phyloP scores from a whole-genome alignment of 2,888 invertebrate species.

The Dyspetes luteomarginatus region DNA sequence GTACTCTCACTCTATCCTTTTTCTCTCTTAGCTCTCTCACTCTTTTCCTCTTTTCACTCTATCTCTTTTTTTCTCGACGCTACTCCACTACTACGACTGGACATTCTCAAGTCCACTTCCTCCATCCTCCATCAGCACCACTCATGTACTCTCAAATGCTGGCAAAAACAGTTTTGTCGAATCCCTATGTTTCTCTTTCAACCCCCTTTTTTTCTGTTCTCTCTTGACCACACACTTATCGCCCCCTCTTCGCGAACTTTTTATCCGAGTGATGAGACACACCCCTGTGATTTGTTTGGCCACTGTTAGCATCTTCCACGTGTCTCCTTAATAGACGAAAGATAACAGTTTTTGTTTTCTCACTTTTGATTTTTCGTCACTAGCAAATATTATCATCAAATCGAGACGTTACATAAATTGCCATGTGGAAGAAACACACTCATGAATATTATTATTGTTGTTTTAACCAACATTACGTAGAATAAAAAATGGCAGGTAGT shows the following conservation, averaged over 20 bases:
- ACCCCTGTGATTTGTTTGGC: conserved; percentile 28
- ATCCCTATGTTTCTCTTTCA: conserved; percentile 43
- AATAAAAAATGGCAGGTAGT: too few species aligned
- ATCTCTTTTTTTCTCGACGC: conserved; percentile 44
- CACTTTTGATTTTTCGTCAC: neutral
- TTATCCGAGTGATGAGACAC: conserved; percentile 22
- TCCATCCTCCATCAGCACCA: conserved; percentile 17
- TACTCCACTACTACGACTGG: conserved; percentile 42
- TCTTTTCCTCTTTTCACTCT: conserved; percentile 47
- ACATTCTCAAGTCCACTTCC: conserved; percentile 60
- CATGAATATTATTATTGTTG: too few species aligned
- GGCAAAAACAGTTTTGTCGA: conserved; percentile 41
- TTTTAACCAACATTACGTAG: too few species aligned
- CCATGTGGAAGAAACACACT: too few species aligned
- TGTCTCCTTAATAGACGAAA: neutral
- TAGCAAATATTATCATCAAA: too few species aligned
- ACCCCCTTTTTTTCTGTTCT: neutral
- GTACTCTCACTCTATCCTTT: conserved; percentile 67
- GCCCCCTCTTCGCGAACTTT: neutral
- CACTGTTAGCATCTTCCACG: neutral
- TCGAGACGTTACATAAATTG: too few species aligned
- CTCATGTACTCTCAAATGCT: conserved; percentile 14
- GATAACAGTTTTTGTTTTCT: neutral
- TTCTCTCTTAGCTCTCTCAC: conserved; percentile 37
- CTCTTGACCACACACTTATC: neutral